These are phyloP conservation scores for Pogonus chalceus DNA, from an alignment of 1,140 invertebrate genomes.

Conservation along the genomic window DNA sequence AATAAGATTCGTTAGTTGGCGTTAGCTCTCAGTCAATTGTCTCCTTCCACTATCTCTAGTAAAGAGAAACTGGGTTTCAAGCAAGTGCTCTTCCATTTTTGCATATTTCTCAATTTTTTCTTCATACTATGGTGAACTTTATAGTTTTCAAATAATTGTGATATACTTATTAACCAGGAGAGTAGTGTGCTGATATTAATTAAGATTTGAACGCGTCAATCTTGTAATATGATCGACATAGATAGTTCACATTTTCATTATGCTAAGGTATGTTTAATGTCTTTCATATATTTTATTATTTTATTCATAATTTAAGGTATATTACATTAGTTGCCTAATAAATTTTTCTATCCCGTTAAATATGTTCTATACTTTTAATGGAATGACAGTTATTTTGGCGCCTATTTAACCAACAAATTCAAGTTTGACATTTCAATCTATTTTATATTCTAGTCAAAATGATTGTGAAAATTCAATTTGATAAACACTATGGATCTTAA, in stretches of 20 bases:
- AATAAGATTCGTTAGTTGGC: no score
- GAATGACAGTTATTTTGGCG: no score
- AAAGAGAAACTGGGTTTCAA: no score
- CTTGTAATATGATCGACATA: slow-evolving; percentile 1
- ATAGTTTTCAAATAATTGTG: background rate
- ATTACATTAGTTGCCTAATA: no score
- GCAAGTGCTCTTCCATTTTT: slow-evolving; percentile 2
- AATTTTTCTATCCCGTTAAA: no score
- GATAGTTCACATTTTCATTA: background rate
- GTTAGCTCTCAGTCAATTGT: no score
- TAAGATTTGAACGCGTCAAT: background rate
- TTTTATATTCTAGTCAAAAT: no score
- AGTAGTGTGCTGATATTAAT: background rate
- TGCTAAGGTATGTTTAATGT: background rate
- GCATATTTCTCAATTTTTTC: no score
- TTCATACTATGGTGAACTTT: background rate
- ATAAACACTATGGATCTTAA: no score
- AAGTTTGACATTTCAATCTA: background rate
- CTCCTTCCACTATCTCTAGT: no score
- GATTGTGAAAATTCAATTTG: no score
- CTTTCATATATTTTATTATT: background rate
- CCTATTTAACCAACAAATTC: background rate
- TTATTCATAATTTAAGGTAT: background rate
- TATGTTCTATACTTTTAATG: no score
- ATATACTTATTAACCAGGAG: background rate